A percentile compares a stretch with the other conserved stretches of the same genome.
These are phyloP conservation scores for Eleginops maclovinus DNA, from an alignment of 2,113 vertebrate species.

Conservation along the genomic window DNA sequence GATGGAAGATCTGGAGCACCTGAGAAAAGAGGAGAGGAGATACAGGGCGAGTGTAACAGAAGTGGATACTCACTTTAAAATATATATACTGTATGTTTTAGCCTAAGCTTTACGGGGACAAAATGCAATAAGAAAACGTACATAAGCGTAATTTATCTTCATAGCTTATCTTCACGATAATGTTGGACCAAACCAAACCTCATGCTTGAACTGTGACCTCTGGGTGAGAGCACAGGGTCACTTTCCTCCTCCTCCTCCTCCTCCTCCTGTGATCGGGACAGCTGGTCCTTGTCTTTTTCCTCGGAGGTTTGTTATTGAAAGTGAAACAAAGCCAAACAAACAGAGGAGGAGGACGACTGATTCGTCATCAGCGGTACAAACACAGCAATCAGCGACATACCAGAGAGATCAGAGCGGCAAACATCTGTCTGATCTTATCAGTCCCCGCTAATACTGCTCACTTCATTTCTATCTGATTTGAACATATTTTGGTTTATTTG, in stretches of 20 bases:
- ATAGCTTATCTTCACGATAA: neutral
- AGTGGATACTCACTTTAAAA: too few species aligned
- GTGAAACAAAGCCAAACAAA: constrained; percentile 51
- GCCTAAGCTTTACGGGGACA: too few species aligned
- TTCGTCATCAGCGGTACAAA: constrained; percentile 49
- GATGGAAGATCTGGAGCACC: too few species aligned
- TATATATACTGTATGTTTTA: too few species aligned
- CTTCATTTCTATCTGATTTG: neutral
- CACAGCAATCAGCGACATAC: constrained; percentile 33
- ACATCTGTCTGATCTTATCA: constrained; percentile 30
- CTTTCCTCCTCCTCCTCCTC: constrained; percentile 25
- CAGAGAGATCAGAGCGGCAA: constrained; percentile 35
- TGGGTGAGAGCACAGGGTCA: constrained; percentile 32
- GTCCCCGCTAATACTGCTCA: neutral
- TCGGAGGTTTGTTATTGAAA: constrained; percentile 44
- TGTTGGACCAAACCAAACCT: neutral
- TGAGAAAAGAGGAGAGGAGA: too few species aligned
- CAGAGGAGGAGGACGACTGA: constrained; percentile 38
- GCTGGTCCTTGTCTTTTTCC: constrained; percentile 47
- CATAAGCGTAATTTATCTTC: neutral
- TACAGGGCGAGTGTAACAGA: too few species aligned
- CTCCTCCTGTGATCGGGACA: constrained; percentile 30
- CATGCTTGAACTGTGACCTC: constrained; percentile 19
- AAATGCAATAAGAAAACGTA: too few species aligned
- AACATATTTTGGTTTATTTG: neutral